These are phyloP conservation scores for Sphenopsis melanotis DNA, from an alignment of 2,797 vertebrate genomes.

Conservation along the genomic window DNA sequence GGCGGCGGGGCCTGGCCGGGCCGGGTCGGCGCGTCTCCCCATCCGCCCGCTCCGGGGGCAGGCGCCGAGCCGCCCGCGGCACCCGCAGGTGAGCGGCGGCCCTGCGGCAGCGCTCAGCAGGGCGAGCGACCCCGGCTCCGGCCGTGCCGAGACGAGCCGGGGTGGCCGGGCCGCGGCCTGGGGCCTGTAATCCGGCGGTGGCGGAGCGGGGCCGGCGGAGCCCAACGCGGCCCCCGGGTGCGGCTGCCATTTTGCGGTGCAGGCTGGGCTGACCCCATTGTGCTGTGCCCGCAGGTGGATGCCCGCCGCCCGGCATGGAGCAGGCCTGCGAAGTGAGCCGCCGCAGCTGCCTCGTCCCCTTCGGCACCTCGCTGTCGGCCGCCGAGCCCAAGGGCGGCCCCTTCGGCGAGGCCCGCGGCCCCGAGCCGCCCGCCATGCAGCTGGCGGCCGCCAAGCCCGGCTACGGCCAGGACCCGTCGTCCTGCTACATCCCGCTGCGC, in stretches of 20 bases:
- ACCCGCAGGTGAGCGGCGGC: constrained; percentile 30
- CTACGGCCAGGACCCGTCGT: constrained; percentile 77
- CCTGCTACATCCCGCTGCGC: constrained; percentile 85
- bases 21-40: constrained; percentile 53
- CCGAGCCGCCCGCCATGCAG: constrained; percentile 42
- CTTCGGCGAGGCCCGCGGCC: constrained; percentile 70
- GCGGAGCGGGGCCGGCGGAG: constrained; percentile 32
- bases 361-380: constrained; percentile 79
- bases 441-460: constrained; percentile 78
- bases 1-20: constrained; percentile 60
- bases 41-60: not conserved
- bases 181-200: constrained; percentile 3
- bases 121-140: not conserved
- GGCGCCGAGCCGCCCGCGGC: constrained; percentile 30
- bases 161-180: not conserved
- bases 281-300: constrained; percentile 81
- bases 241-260: constrained; percentile 78
- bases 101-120: not conserved
- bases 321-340: constrained; percentile 79
- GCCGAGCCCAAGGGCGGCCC: constrained; percentile 77
- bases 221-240: constrained; percentile 1
- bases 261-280: constrained; percentile 50
- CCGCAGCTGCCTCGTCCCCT: constrained; percentile 81
- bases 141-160: not conserved
- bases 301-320: constrained; percentile 84